phyloP scores from a whole-genome alignment of 92 coral and sea anemone genomes.

The Pocillopora meandrina region DNA sequence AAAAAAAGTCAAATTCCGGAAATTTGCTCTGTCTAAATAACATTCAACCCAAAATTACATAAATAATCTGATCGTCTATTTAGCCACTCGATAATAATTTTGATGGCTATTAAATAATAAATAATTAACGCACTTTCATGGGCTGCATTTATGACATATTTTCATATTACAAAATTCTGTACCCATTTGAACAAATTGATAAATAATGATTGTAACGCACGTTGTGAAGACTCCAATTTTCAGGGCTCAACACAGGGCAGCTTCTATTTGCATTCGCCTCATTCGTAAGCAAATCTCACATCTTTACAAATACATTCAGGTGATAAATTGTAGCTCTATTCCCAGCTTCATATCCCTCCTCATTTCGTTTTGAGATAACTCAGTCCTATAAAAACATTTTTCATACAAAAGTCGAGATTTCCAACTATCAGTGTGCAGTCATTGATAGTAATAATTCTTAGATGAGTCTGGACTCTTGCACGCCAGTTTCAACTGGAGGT shows the following conservation, averaged over 20 bases:
- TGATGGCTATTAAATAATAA: too few relatives aligned
- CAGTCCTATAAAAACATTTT: background rate
- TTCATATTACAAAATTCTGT: too few relatives aligned
- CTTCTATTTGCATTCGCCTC: background rate
- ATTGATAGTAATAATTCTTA: background rate
- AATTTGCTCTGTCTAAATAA: too few relatives aligned
- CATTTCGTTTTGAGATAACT: background rate
- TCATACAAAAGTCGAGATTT: background rate
- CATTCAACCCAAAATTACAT: too few relatives aligned
- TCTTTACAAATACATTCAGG: background rate
- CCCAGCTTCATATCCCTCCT: background rate
- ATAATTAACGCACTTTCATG: too few relatives aligned
- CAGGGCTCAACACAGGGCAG: background rate
- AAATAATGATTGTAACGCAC: too few relatives aligned
- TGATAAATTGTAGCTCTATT: background rate
- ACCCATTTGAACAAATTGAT: too few relatives aligned
- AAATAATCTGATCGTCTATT: too few relatives aligned
- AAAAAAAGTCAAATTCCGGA: too few relatives aligned
- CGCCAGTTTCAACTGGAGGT: slow-evolving; percentile 7
- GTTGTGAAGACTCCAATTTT: background rate
- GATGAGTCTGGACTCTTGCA: slow-evolving; percentile 33
- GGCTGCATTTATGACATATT: too few relatives aligned
- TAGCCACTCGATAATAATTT: too few relatives aligned
- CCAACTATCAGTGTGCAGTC: background rate
- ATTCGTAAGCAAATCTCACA: background rate